These are phyloP conservation scores for Limnothrissa miodon DNA, from an alignment of 2,113 vertebrate genomes.

Conservation along the genomic window DNA sequence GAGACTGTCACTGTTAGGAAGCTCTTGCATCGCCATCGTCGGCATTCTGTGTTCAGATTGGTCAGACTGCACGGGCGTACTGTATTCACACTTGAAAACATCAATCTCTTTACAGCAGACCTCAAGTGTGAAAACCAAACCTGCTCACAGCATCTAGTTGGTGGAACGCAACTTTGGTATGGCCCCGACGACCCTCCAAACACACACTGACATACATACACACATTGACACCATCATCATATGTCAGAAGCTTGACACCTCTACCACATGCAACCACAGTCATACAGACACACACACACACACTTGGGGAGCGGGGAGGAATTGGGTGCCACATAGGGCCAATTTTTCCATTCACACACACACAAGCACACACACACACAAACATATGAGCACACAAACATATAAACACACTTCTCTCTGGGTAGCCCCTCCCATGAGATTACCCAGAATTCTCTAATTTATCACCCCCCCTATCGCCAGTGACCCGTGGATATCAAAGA, in stretches of 20 bases:
- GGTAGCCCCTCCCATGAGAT: slow-evolving; percentile 54
- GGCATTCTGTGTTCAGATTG: neutral
- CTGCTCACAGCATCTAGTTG: neutral
- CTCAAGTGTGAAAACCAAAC: neutral
- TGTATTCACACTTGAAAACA: neutral
- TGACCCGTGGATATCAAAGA: slow-evolving; percentile 78
- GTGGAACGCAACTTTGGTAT: neutral
- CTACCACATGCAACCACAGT: neutral
- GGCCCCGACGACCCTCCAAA: neutral
- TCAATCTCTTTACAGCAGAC: neutral
- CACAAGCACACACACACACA: slow-evolving; percentile 33
- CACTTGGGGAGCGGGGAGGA: slow-evolving; percentile 30
- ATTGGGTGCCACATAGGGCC: slow-evolving; percentile 61
- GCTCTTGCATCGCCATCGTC: neutral
- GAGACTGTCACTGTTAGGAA: neutral
- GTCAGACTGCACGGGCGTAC: neutral
- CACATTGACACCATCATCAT: too few relatives aligned
- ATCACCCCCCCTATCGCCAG: slow-evolving; percentile 71
- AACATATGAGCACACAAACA: slow-evolving; percentile 10
- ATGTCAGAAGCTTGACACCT: neutral
- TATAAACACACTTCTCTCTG: slow-evolving; percentile 41
- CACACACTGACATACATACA: neutral
- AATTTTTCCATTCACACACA: slow-evolving; percentile 61
- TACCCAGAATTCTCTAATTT: slow-evolving; percentile 72
- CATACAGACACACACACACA: slow-evolving; percentile 27